A percentile compares a stretch with the other conserved stretches of the same genome.
Evolutionary conservation across 2,113 vertebrate genomes (phyloP).

Genomic region (Meriones unguiculatus): DNA sequence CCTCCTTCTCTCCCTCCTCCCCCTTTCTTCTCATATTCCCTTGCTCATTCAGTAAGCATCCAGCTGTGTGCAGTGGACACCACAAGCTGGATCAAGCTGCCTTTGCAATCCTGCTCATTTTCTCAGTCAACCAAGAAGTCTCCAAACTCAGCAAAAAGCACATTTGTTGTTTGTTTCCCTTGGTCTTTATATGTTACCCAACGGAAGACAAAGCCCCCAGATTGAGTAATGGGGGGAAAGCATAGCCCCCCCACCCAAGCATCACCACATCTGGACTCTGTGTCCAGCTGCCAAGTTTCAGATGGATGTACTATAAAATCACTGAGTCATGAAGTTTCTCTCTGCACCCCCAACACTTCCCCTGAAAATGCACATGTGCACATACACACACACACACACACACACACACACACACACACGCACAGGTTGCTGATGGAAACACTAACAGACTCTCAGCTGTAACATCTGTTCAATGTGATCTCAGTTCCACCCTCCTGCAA

Average conservation of each 20-base stretch:
- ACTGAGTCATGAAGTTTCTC: conserved; percentile 83
- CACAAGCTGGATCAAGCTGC: conserved; percentile 6
- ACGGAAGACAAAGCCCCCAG: conserved; percentile 81
- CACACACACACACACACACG: no score
- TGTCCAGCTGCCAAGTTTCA: conserved; percentile 68
- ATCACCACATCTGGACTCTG: conserved; percentile 55
- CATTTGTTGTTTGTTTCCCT: conserved; percentile 83
- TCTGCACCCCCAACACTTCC: not conserved
- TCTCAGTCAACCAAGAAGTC: conserved; percentile 75
- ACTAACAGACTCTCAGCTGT: conserved; percentile 84
- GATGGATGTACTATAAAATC: conserved; percentile 77
- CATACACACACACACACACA: not conserved
- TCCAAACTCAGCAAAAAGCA: conserved; percentile 77
- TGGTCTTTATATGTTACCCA: conserved; percentile 80
- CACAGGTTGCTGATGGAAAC: conserved; percentile 78
- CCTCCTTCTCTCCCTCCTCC: not conserved
- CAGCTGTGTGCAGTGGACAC: conserved; percentile 30
- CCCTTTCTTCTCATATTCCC: not conserved
- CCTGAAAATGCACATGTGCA: not conserved
- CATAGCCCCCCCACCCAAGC: conserved; percentile 55
- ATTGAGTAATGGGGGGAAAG: conserved; percentile 81
- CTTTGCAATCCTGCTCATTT: conserved; percentile 73
- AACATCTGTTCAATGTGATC: conserved; percentile 87
- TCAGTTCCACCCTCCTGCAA: conserved; percentile 84
- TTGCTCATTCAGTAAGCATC: not conserved